Conservation (phyloP, 2,797 vertebrate genomes). For the Eulemur rubriventer region DNA sequence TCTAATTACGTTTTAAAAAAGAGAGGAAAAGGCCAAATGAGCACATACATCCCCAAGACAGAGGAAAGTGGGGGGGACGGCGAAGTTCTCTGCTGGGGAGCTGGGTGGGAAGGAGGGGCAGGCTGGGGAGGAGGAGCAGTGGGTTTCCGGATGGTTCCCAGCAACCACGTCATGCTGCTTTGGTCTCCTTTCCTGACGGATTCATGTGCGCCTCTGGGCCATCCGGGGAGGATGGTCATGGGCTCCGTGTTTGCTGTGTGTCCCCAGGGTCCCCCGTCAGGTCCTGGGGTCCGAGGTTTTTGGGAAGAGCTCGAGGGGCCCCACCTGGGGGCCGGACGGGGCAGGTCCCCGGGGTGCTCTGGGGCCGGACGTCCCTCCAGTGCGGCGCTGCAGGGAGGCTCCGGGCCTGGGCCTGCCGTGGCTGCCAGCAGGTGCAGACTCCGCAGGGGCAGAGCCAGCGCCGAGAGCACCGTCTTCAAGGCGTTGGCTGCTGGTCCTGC, state of each 20-base stretch:
- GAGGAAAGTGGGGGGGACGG: too few species aligned
- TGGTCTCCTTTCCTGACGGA: neutral
- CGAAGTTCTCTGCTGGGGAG: too few species aligned
- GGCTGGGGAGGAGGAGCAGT: too few species aligned
- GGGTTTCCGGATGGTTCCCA: too few species aligned
- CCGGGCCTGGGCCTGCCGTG: fast-evolving
- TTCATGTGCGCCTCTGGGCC: fast-evolving
- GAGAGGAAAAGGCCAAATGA: too few species aligned
- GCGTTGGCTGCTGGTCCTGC: neutral
- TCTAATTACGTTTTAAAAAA: too few species aligned
- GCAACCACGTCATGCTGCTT: neutral
- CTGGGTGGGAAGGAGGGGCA: too few species aligned
- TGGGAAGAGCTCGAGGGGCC: neutral
- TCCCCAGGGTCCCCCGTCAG: neutral
- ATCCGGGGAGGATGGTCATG: fast-evolving
- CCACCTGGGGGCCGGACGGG: neutral
- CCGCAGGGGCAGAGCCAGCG: neutral
- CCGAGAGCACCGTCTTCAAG: neutral
- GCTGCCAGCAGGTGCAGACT: neutral
- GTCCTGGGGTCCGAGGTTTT: neutral
- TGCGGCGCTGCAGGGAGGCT: fast-evolving
- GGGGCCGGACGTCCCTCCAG: neutral
- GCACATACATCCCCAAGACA: too few species aligned
- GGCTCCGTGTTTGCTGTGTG: neutral
- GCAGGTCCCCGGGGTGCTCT: fast-evolving